Conservation (phyloP, 1,140 invertebrate genomes). For the Trypoxylus dichotomus region DNA sequence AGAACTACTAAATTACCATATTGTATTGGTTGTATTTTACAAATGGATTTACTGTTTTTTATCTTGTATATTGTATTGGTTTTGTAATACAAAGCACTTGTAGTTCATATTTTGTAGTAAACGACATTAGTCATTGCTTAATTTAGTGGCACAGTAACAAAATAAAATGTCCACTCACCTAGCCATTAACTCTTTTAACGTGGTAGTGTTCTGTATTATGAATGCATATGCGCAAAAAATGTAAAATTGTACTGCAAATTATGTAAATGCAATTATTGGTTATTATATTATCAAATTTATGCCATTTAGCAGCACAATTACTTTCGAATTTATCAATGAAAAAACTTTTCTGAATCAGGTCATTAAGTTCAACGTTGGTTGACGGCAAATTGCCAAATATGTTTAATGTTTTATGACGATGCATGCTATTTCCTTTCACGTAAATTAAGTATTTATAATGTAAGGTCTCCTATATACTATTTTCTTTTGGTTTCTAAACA, state of each 20-base stretch:
- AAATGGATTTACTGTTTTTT: neutral
- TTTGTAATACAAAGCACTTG: neutral
- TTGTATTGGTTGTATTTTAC: neutral
- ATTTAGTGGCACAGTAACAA: neutral
- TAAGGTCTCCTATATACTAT: too few relatives aligned
- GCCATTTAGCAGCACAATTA: neutral
- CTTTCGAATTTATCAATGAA: slow-evolving; percentile 11
- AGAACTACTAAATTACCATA: neutral
- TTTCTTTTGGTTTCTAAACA: too few relatives aligned
- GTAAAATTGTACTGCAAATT: neutral
- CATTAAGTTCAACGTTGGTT: neutral
- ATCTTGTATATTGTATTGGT: neutral
- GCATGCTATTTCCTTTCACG: neutral
- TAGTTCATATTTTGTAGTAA: neutral
- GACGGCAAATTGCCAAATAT: neutral
- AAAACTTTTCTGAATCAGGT: neutral
- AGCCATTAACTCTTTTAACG: neutral
- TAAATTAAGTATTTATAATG: too few relatives aligned
- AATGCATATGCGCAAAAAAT: neutral
- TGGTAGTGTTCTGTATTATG: neutral
- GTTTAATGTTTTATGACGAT: neutral
- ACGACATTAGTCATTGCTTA: neutral
- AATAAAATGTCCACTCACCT: neutral
- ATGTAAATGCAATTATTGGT: slow-evolving; percentile 2
- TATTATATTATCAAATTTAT: slow-evolving; percentile 21